Evolutionary conservation across 2,888 invertebrate species (phyloP).

Genomic region (Stenurella melanura): DNA sequence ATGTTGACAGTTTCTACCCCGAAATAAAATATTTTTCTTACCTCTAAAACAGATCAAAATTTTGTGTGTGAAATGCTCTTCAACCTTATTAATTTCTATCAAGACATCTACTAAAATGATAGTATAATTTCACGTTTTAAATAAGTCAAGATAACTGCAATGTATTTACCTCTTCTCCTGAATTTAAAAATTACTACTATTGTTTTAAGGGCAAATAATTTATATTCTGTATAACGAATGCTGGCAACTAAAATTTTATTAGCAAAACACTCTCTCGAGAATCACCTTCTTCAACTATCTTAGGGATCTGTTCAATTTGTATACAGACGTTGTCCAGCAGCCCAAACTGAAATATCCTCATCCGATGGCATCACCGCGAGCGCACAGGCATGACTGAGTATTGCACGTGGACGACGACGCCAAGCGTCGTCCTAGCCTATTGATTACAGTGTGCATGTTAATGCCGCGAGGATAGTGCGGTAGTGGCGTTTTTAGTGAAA

Average conservation of each 20-base stretch:
- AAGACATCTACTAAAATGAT: no score
- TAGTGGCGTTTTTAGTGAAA: slow-evolving; percentile 51
- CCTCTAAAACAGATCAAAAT: no score
- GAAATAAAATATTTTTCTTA: no score
- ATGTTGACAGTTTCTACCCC: no score
- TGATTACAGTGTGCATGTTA: slow-evolving; percentile 71
- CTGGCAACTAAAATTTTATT: background rate
- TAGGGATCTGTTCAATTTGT: background rate
- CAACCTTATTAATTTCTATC: no score
- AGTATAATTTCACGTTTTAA: no score
- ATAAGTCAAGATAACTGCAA: background rate
- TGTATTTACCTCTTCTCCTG: background rate
- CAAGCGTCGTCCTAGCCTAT: slow-evolving; percentile 61
- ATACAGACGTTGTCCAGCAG: slow-evolving; percentile 9
- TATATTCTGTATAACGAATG: background rate
- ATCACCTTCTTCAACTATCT: background rate
- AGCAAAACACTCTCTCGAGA: background rate
- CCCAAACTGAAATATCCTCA: slow-evolving; percentile 20
- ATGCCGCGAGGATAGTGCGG: slow-evolving; percentile 67
- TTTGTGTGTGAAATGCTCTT: no score
- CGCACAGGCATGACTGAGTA: slow-evolving; percentile 52
- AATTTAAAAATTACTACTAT: background rate
- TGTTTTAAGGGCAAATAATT: background rate
- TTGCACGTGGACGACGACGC: slow-evolving; percentile 64
- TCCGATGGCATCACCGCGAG: slow-evolving; percentile 48